Percentiles rank a stretch among this genome's conserved stretches.
Evolutionary conservation across 2,888 invertebrate genomes (phyloP).

Genomic region (Pollenia amentaria): DNA sequence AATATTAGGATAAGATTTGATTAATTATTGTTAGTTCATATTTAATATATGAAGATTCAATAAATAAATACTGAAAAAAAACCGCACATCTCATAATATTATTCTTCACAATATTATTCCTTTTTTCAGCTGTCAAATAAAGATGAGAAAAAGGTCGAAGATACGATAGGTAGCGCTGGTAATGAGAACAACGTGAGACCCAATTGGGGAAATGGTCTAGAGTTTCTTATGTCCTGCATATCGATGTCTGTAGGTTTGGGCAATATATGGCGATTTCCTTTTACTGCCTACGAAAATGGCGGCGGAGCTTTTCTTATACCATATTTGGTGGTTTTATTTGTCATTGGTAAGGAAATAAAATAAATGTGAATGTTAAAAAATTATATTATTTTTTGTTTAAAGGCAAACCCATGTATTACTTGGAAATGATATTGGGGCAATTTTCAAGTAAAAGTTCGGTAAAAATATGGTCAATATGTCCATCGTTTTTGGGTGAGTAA

Average conservation of each 20-base stretch:
- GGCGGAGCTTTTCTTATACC: slow-evolving; percentile 91
- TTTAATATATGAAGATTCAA: too few species aligned
- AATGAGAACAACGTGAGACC: slow-evolving; percentile 65
- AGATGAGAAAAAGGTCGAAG: slow-evolving; percentile 37
- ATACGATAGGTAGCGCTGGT: not conserved
- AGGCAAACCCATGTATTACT: slow-evolving; percentile 90
- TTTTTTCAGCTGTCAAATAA: slow-evolving; percentile 47
- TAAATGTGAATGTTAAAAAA: slow-evolving; percentile 1
- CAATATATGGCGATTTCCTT: slow-evolving; percentile 89
- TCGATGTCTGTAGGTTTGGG: slow-evolving; percentile 90
- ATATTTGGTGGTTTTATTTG: slow-evolving; percentile 88
- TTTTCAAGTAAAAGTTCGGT: slow-evolving; percentile 92
- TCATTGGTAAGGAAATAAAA: slow-evolving; percentile 84
- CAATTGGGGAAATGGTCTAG: slow-evolving; percentile 88
- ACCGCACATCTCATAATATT: too few species aligned
- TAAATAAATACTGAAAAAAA: too few species aligned
- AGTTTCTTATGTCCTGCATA: slow-evolving; percentile 91
- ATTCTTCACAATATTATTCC: not conserved
- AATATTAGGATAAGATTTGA: too few species aligned
- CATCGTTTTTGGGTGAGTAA: slow-evolving; percentile 90
- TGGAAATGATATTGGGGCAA: slow-evolving; percentile 93
- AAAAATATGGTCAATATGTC: slow-evolving; percentile 88
- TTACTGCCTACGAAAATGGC: slow-evolving; percentile 89
- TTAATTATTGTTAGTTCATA: too few species aligned
- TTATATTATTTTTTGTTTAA: slow-evolving; percentile 2